A percentile compares a stretch with the other conserved stretches of the same genome.
phyloP scores from a whole-genome alignment of 2,113 vertebrate genomes.

The Callorhinus ursinus region DNA sequence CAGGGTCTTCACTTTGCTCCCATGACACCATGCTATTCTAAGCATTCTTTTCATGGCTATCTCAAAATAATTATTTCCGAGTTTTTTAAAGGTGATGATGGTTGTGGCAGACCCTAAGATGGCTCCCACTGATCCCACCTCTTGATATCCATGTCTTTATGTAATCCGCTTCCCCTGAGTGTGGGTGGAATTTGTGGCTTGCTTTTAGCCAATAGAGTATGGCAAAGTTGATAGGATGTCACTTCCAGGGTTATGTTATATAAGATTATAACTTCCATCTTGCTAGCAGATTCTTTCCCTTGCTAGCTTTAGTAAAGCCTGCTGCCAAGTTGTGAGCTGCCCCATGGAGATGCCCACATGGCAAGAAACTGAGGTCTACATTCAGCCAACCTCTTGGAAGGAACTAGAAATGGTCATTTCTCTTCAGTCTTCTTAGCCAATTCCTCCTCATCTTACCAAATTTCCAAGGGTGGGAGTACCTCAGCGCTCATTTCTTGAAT shows the following conservation, averaged over 20 bases:
- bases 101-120: neutral
- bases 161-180: neutral
- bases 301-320: neutral
- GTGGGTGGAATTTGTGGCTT: neutral
- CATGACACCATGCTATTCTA: neutral
- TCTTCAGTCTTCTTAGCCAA: neutral
- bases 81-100: neutral
- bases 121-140: neutral
- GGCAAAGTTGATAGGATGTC: neutral
- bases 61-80: neutral
- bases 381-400: neutral
- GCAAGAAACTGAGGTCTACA: neutral
- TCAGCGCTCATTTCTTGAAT: neutral
- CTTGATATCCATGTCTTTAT: neutral
- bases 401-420: neutral
- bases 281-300: neutral
- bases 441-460: neutral
- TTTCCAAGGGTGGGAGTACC: neutral
- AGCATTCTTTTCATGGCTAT: neutral
- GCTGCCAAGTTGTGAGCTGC: neutral
- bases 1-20: neutral
- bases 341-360: neutral
- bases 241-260: neutral
- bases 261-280: neutral
- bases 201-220: neutral